These are phyloP conservation scores for Himantopus leucocephalus DNA, from an alignment of 2,113 vertebrate genomes.

Conservation along the genomic window DNA sequence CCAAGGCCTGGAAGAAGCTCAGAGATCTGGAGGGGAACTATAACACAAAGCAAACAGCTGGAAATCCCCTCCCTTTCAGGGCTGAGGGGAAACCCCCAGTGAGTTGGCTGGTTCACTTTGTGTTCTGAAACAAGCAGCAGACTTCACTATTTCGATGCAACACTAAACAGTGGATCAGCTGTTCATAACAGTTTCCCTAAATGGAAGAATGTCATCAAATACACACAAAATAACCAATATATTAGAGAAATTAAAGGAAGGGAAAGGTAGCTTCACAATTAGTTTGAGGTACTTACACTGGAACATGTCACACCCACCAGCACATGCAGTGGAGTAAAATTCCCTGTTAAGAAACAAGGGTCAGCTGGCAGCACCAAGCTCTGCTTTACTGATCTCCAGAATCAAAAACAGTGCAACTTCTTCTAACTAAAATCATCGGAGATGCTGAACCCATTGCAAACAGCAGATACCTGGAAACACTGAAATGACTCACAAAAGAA, in stretches of 20 bases:
- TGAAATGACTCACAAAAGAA: neutral
- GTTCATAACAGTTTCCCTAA: neutral
- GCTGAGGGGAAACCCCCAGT: neutral
- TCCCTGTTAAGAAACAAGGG: neutral
- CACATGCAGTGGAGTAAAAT: neutral
- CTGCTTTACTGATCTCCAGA: neutral
- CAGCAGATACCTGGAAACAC: neutral
- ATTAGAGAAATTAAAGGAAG: neutral
- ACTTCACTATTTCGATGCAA: neutral
- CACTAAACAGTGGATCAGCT: neutral
- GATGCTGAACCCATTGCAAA: neutral
- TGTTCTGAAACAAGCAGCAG: neutral
- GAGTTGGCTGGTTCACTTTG: neutral
- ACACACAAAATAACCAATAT: neutral
- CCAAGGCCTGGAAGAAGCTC: neutral
- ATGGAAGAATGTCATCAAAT: neutral
- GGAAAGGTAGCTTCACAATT: neutral
- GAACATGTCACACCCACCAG: neutral
- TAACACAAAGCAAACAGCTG: neutral
- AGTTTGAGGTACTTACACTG: neutral
- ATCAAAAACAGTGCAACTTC: neutral
- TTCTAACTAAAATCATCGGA: neutral
- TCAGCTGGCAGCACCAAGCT: neutral
- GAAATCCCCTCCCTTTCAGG: neutral
- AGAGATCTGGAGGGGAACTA: neutral